Evolutionary conservation across 2,888 invertebrate genomes (phyloP).

Genomic region (Stratiomys singularior): DNA sequence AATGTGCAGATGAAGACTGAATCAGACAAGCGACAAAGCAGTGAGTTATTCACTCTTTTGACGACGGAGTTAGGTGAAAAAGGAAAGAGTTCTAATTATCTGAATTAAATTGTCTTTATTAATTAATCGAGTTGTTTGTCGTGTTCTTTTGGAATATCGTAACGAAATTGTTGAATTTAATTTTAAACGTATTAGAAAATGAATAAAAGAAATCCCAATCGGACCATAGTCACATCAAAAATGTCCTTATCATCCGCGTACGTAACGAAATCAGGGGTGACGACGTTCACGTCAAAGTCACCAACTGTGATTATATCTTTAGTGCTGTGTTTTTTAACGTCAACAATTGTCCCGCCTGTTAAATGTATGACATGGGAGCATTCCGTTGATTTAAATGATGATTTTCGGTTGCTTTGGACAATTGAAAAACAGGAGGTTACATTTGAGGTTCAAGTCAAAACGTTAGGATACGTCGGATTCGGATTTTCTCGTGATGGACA

Average conservation of each 20-base stretch:
- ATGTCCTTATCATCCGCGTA: not conserved
- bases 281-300: conserved; percentile 33
- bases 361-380: conserved; percentile 68
- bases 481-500: conserved; percentile 85
- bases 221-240: conserved; percentile 2
- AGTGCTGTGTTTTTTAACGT: conserved; percentile 36
- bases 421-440: conserved; percentile 80
- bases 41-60: conserved; percentile 2
- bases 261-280: not conserved
- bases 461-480: conserved; percentile 86
- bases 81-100: no score
- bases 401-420: conserved; percentile 77
- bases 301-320: conserved; percentile 34
- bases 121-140: not conserved
- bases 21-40: not conserved
- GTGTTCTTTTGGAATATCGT: not conserved
- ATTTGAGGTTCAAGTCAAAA: conserved; percentile 84
- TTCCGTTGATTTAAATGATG: conserved; percentile 69
- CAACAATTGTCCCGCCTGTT: conserved; percentile 52
- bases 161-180: not conserved
- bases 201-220: conserved; percentile 8
- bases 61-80: no score
- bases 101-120: not conserved
- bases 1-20: conserved; percentile 7
- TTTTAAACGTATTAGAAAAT: not conserved